Conservation (phyloP, 1,140 invertebrate species). For the Heliconius hewitsoni region DNA sequence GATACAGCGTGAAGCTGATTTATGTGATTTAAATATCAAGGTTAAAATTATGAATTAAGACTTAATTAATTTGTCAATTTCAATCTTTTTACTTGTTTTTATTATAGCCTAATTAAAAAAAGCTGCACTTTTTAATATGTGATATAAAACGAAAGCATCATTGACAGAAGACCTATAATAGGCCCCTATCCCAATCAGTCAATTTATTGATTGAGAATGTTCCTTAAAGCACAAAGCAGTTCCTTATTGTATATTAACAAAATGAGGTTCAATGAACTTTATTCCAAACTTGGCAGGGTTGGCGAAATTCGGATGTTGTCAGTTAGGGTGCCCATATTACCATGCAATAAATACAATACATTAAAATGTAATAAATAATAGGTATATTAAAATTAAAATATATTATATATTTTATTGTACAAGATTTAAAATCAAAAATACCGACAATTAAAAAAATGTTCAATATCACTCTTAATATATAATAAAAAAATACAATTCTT, state of each 20-base stretch:
- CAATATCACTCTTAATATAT: not conserved
- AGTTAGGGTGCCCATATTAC: slow-evolving; percentile 13
- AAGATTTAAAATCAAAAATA: too few relatives aligned
- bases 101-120: too few relatives aligned
- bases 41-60: too few relatives aligned
- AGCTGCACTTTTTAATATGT: not conserved
- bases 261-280: slow-evolving; percentile 20
- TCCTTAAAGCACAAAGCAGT: not conserved
- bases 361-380: not conserved
- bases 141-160: not conserved
- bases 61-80: too few relatives aligned
- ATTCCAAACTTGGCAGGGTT: slow-evolving; percentile 21
- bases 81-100: too few relatives aligned
- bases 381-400: not conserved
- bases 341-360: not conserved
- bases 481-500: not conserved
- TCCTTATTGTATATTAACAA: slow-evolving; percentile 10
- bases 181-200: slow-evolving; percentile 8
- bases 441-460: not conserved
- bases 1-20: too few relatives aligned
- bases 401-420: too few relatives aligned
- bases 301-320: slow-evolving; percentile 10
- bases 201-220: slow-evolving; percentile 2
- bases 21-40: too few relatives aligned
- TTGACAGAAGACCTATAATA: not conserved